Conservation (phyloP, 2,113 vertebrate species). For the Calypte anna region DNA sequence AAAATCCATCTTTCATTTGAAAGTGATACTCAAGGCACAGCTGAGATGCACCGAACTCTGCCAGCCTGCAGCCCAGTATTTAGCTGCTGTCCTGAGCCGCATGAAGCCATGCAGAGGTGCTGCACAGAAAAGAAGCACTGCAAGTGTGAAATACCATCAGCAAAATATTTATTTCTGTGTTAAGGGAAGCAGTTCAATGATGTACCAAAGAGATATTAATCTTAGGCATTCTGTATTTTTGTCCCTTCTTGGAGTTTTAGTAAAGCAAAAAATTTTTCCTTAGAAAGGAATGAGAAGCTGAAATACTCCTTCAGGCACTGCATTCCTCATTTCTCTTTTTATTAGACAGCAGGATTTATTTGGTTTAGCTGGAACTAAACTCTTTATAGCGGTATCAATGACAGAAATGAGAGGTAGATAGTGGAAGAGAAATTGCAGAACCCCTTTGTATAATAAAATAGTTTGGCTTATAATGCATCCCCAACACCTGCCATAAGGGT, state of each 20-base stretch:
- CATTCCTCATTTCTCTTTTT: conserved; percentile 52
- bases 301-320: conserved; percentile 47
- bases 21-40: neutral
- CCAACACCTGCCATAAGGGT: neutral
- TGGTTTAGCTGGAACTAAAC: neutral
- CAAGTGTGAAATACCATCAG: neutral
- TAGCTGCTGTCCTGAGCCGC: neutral
- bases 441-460: neutral
- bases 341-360: conserved; percentile 43
- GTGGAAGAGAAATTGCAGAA: neutral
- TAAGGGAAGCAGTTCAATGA: neutral
- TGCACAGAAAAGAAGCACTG: neutral
- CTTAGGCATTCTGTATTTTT: conserved; percentile 36
- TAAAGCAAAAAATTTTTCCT: conserved; percentile 37
- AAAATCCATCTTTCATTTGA: neutral
- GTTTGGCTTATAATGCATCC: neutral
- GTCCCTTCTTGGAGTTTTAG: conserved; percentile 3
- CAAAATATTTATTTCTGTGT: conserved; percentile 9
- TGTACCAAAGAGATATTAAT: conserved; percentile 21
- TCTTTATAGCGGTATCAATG: neutral
- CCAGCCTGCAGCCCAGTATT: neutral
- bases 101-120: neutral
- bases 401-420: neutral
- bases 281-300: conserved; percentile 26
- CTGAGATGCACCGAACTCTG: neutral